Conservation (phyloP, 2,113 vertebrate genomes). For the Chroicocephalus ridibundus region DNA sequence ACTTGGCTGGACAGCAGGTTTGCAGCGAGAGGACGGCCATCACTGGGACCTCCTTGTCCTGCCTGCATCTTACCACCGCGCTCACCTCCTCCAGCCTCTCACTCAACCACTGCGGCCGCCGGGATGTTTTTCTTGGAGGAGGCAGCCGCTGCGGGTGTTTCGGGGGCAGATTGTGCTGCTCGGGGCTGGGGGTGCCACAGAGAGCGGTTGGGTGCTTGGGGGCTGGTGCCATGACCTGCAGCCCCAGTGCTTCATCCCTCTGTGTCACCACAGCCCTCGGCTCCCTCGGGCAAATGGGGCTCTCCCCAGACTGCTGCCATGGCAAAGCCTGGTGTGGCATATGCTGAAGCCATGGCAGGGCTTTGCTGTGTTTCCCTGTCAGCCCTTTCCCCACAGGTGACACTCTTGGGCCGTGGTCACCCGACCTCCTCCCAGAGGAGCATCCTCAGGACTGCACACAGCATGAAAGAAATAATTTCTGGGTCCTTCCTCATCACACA, state of each 20-base stretch:
- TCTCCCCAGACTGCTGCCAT: neutral
- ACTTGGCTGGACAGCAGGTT: neutral
- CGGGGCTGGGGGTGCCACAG: neutral
- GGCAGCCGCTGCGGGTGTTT: neutral
- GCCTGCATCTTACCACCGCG: neutral
- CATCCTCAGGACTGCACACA: neutral
- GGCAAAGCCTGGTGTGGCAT: accelerated
- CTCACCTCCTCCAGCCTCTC: neutral
- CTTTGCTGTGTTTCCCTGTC: neutral
- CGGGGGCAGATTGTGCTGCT: neutral
- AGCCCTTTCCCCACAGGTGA: neutral
- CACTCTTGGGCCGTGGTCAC: accelerated
- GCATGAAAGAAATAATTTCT: neutral
- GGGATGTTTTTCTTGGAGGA: slow-evolving; percentile 10
- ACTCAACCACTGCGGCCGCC: neutral
- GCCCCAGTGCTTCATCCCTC: neutral
- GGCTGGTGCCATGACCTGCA: accelerated
- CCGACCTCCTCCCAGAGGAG: neutral
- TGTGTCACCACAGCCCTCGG: neutral
- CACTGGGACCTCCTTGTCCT: neutral
- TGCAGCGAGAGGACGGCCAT: neutral
- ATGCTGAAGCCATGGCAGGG: accelerated
- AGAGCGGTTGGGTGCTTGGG: accelerated
- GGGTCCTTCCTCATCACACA: neutral
- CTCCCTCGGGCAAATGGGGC: neutral